Base-by-base conservation (phyloP, 2,797 vertebrate species). In the Acestrorhynchus altus region DNA sequence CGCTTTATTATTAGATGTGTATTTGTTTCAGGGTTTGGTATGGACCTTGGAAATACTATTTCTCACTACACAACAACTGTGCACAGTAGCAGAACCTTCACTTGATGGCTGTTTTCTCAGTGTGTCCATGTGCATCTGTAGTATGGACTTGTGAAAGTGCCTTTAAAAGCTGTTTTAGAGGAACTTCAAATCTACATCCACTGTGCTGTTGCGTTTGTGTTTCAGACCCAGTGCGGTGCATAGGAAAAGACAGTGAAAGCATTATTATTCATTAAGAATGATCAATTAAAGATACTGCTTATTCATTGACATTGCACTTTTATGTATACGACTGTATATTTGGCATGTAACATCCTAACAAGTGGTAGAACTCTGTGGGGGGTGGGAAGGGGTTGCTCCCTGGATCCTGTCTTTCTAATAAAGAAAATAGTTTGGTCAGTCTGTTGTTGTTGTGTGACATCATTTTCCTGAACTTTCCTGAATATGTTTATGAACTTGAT, bases 81-180 rank as follows among this genome's bases (percentile, higher is more conserved):
- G 73, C 59, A 76, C 78, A 77, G 78, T 88, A 86, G 84, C 86
- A 84, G 86, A 84, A 88, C 81, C 89, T 92, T 90, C 91, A 88
- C 92, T 91, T 93, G 92, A 93, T 92, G 92, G 94, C 93, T 92
- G 93, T 94, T 78, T 80, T 85, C 90, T 92, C 87, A 89, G 93
- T 89, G 93, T 95, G 93, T 95, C 90, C 85, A 84, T 94, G 94
- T 96, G 95, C 94, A 96, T 96, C 93, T 91, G 93, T 95, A 93
- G 94, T 94, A 95, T 96, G 96, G 96, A 96, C 94, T 95, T 90
- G 95, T 97, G 95, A 95, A 99, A 98, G 98, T 99, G 97, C 98
- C 97, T 99, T 98, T 96, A 93, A 93, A 93, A 92, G 86, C 89
- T 84, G 81, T 94, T 94, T 95, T 96, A 95, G 94, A 95, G 93